Evolutionary conservation across 2,113 vertebrate genomes (phyloP), one percentile per base, ranked within the genome.

Genomic region (Epinephelus fuscoguttatus): DNA sequence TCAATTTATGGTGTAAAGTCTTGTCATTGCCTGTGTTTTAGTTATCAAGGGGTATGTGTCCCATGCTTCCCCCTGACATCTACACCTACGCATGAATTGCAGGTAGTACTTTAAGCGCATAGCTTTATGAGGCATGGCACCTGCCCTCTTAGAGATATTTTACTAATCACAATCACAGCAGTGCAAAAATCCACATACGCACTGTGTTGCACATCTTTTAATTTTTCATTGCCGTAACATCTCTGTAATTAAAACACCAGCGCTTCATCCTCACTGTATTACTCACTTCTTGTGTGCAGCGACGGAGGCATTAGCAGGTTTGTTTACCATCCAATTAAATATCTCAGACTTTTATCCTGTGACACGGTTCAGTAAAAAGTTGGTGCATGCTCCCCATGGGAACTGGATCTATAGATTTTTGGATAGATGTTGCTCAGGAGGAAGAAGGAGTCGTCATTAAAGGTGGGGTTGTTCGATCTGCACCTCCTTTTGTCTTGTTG

Each of bases 261-360:
- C 30, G 64, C 78, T 70, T 76, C 23, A 55, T 49, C 18, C n/a
- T 40, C 50, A 61, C 13, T 45, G 27, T 53, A n/a, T 61, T 42
- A 42, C 53, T 62, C 5, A 17, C 85, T 56, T 74, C 56, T 64
- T 53, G 11, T 21, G 2, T 17, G 0, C 53, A 57, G 19, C 23
- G 63, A 73, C 70, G n/a, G 19, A 55, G 21, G 59, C 53, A 23
- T 72, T 62, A 33, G 45, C 57, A 15, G n/a, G n/a, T 70, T 73
- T 49, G 45, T 33, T 55, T n/a, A 49, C 25, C 61, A 37, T 70
- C 11, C 49, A 75, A 62, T 56, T 18, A 42, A 37, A 67, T 42
- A n/a, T 11, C 7, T 49, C 21, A 33, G 47, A 56, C 37, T 62
- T 71, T 42, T 11, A 30, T 30, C 52, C 23, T 19, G 30, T 53